Evolutionary conservation across 1,140 invertebrate genomes (phyloP).

Genomic region (Drosophila aff.): DNA sequence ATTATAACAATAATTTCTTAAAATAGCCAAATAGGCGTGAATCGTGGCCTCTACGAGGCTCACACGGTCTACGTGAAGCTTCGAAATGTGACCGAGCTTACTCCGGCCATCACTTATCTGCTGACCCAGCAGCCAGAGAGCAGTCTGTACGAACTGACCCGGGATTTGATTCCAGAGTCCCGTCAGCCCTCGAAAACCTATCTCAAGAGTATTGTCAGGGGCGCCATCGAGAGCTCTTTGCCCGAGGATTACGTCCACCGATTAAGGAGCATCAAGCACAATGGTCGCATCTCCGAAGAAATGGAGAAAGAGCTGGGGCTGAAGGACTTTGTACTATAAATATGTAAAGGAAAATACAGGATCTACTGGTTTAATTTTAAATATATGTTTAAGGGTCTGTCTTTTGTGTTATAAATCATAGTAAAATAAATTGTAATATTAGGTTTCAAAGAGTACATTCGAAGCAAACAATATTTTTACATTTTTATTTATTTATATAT

Average conservation of each 20-base stretch:
- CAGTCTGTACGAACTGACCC: slow-evolving; percentile 47
- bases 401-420: no score
- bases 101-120: slow-evolving; percentile 54
- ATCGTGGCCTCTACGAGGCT: slow-evolving; percentile 47
- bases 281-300: slow-evolving; percentile 33
- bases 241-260: slow-evolving; percentile 59
- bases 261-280: slow-evolving; percentile 69
- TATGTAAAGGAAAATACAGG: background rate
- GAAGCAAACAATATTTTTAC: no score
- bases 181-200: slow-evolving; percentile 76
- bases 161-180: background rate
- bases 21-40: slow-evolving; percentile 65
- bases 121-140: slow-evolving; percentile 58
- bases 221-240: slow-evolving; percentile 68
- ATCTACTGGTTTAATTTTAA: no score
- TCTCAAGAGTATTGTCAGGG: slow-evolving; percentile 68
- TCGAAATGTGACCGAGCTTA: background rate
- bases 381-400: no score
- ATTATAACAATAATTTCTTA: background rate
- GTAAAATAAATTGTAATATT: no score
- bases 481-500: no score
- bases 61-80: slow-evolving; percentile 49
- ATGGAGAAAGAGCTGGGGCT: slow-evolving; percentile 54
- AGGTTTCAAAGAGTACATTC: no score
- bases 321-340: slow-evolving; percentile 21